Evolutionary conservation across 2,113 vertebrate genomes (phyloP), one percentile per base, ranked within the genome.

Genomic region (Oncorhynchus clarkii): DNA sequence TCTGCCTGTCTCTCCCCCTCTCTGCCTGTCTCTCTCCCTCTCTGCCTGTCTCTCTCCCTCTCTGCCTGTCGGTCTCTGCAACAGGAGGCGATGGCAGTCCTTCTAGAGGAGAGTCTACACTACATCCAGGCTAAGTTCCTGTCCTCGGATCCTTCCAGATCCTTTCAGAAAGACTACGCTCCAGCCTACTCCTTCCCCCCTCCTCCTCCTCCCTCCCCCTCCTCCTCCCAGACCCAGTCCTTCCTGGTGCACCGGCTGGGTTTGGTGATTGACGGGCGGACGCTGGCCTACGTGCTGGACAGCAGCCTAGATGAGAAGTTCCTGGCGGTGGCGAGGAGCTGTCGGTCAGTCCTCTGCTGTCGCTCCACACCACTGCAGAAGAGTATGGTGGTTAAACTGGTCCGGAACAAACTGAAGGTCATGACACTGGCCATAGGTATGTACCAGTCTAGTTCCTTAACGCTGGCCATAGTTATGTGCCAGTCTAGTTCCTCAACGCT

Each of bases 341-440:
- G 97, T 84, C 94, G 93, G 6, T 95, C 96, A 0, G 97, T 99
- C 8, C 92, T 99, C 1, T 99, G 98, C 89, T 99, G 97, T 80
- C 94, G 98, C 2, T 96, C 96, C 8, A 98, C 97, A 0, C 98
- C 98, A 0, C 91, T 99, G 71, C 98, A 99, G 91, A 99, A 99
- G 89, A 98, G 97, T 90, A 97, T 96, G 96, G 97, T 99, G 81
- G 97, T 99, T 77, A 96, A 96, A 86, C 92, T 99, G 77, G 96
- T 99, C 85, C 94, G 97, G 73, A 95, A 95, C 92, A 99, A 98
- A 85, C 95, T 99, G 67, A 96, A 96, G 90, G 96, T 96, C 88
- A 98, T 99, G 97, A 99, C 97, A 0, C 87, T 99, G 85, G 97
- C 98, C 73, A 97, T 99, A 92, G 98, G 98, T 95, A 88, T 5